Base-by-base conservation (phyloP, 2,113 vertebrate species). In the Amphiprion ocellaris region DNA sequence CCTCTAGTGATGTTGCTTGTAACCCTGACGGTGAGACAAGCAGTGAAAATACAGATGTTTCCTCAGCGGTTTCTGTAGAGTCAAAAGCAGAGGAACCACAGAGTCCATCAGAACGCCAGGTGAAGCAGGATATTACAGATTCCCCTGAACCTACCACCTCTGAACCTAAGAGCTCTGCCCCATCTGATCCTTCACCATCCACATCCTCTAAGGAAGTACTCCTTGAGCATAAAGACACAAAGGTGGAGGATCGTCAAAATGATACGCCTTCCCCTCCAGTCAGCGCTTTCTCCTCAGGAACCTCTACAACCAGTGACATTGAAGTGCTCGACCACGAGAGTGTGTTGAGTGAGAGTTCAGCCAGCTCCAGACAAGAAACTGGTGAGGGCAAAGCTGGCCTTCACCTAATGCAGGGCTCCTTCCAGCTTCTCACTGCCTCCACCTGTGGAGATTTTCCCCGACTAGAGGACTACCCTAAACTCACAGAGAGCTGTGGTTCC, bases 291-390 rank as follows among this genome's bases (percentile, higher is more conserved):
- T 99, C 98, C 9, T 99, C 98, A 0, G 98, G 98, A 77, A 99
- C 98, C 9, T 99, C 98, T 26, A 99, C 98, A 39, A 99, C 98
- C 9, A 99, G 98, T 77, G 98, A 99, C 55, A 99, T 99, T 75
- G 98, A 99, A 90, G 98, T 99, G 70, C 93, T 99, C 76, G 98
- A 99, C 90, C 98, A 99, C 0, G 98, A 99, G 74, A 99, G 98
- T 28, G 98, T 99, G 52, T 93, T 98, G 84, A 99, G 98, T 44
- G 98, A 99, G 92, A 99, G 97, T 89, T 99, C 98, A 0, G 98
- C 95, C 17, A 97, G 98, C 68, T 99, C 98, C 1, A 95, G 98
- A 60, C 98, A 99, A 84, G 98, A 98, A 89, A 95, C 95, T 0
- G 86, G 95, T 0, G 98, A 99, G 76, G 93, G 95, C 14, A 99